Conservation (phyloP, 2,888 invertebrate species). For the Polyommatus iphigenia region DNA sequence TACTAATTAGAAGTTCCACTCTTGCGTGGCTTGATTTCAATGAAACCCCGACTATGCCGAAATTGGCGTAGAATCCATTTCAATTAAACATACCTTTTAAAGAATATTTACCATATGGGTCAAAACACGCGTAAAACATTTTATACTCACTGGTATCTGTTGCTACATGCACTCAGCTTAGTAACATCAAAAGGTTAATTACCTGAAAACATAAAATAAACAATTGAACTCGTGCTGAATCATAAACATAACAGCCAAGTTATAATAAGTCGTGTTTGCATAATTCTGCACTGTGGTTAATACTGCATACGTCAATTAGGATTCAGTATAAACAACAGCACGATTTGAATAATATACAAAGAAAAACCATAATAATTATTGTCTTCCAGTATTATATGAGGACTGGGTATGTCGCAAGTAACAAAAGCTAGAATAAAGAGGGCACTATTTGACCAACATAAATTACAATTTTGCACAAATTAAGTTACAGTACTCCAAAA, state of each 20-base stretch:
- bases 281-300: conserved; percentile 19
- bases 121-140: not conserved
- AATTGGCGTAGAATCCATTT: not conserved
- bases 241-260: conserved; percentile 25
- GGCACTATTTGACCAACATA: too few species aligned
- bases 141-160: conserved; percentile 68
- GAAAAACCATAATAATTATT: not conserved
- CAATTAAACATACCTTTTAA: not conserved
- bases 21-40: too few species aligned
- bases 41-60: too few species aligned
- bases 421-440: too few species aligned
- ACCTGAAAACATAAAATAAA: conserved; percentile 74
- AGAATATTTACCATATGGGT: not conserved
- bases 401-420: not conserved
- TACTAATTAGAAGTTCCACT: too few species aligned
- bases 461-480: too few species aligned
- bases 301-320: conserved; percentile 8
- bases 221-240: conserved; percentile 48
- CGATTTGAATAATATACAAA: not conserved
- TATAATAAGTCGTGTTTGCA: conserved; percentile 23
- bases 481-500: too few species aligned
- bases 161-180: conserved; percentile 67
- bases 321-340: not conserved
- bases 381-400: not conserved
- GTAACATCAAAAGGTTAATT: conserved; percentile 75